Percentiles rank a stretch among this genome's conserved stretches.
phyloP scores from a whole-genome alignment of 2,888 invertebrate genomes.

The Leptarthrus brevirostris region DNA sequence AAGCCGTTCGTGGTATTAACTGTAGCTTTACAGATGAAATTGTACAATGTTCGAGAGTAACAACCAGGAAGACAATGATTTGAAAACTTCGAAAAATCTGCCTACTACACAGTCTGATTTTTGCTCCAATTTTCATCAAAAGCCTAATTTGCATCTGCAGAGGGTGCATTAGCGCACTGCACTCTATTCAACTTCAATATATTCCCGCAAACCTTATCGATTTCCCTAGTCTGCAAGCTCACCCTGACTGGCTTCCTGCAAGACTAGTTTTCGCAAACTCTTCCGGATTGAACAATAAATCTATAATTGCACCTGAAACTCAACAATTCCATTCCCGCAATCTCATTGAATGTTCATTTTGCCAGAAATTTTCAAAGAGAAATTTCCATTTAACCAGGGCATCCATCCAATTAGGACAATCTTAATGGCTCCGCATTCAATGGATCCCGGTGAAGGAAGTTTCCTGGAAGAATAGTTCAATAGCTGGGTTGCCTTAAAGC shows the following conservation, averaged over 20 bases:
- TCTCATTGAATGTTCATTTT: constrained; percentile 28
- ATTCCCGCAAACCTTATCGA: too few species aligned
- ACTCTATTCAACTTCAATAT: not conserved
- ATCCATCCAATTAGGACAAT: constrained; percentile 10
- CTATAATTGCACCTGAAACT: constrained; percentile 30
- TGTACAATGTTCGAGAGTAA: too few species aligned
- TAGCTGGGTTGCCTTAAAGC: not conserved
- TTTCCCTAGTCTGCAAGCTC: too few species aligned
- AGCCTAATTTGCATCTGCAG: not conserved
- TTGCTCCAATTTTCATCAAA: too few species aligned
- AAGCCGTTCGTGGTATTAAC: too few species aligned
- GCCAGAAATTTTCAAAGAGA: constrained; percentile 13
- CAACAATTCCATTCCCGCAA: constrained; percentile 18
- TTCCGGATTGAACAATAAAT: not conserved
- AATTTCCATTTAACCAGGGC: constrained; percentile 14
- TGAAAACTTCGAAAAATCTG: too few species aligned
- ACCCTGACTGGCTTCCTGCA: not conserved
- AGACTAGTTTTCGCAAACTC: not conserved
- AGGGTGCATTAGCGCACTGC: not conserved
- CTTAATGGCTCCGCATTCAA: constrained; percentile 13
- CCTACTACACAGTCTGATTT: too few species aligned
- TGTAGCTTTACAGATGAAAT: too few species aligned
- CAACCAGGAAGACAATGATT: too few species aligned
- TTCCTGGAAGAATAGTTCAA: constrained; percentile 7
- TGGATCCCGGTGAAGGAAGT: not conserved